phyloP scores from a whole-genome alignment of 1,140 invertebrate genomes.

The Brachionus koreanus region DNA sequence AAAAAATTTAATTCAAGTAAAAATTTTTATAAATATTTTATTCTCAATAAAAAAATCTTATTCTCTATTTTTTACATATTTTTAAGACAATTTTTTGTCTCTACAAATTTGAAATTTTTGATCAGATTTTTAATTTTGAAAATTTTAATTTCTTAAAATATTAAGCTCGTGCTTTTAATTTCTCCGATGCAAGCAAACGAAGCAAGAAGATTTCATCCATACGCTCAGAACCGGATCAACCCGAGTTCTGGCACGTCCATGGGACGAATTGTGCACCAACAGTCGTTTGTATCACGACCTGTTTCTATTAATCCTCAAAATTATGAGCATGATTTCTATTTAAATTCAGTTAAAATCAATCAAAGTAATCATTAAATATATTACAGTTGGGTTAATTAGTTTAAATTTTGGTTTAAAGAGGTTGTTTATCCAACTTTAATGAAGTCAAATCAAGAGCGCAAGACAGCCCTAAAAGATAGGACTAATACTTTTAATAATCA shows the following conservation, averaged over 20 bases:
- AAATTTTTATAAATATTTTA: too few relatives aligned
- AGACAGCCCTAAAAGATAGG: not conserved
- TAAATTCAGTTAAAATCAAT: not conserved
- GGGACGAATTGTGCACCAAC: not conserved
- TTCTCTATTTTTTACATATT: too few relatives aligned
- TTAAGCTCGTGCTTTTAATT: too few relatives aligned
- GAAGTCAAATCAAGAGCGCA: not conserved
- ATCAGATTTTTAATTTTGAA: too few relatives aligned
- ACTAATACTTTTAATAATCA: not conserved
- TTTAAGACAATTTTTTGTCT: too few relatives aligned
- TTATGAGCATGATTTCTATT: conserved; percentile 2
- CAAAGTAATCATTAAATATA: not conserved
- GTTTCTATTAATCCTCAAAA: not conserved
- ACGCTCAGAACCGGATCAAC: not conserved
- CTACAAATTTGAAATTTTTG: too few relatives aligned
- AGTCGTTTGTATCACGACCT: not conserved
- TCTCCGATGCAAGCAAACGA: not conserved
- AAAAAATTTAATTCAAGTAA: too few relatives aligned
- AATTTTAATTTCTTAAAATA: too few relatives aligned
- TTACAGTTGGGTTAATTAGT: not conserved
- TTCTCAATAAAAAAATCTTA: too few relatives aligned
- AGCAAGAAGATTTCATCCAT: conserved; percentile 5
- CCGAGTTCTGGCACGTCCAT: not conserved
- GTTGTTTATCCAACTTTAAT: not conserved
- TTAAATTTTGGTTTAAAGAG: not conserved